These are phyloP conservation scores for Drosophila glabriapex DNA, from an alignment of 2,888 invertebrate species.

Conservation along the genomic window DNA sequence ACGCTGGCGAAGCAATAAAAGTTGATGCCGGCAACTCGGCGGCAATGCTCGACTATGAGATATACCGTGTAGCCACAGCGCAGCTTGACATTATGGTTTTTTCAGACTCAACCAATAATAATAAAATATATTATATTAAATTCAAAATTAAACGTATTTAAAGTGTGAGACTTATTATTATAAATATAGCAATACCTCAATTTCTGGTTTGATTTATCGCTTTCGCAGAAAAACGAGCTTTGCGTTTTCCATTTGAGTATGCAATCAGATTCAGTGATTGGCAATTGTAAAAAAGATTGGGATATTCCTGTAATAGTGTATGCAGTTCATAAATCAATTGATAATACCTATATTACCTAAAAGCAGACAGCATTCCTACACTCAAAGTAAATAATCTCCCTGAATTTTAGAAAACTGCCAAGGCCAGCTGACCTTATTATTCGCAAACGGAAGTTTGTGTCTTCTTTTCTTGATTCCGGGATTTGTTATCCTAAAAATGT, in stretches of 20 bases:
- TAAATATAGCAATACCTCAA: neutral
- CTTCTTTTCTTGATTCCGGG: neutral
- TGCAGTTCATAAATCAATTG: neutral
- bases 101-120: neutral
- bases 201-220: neutral
- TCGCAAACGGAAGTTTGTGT: neutral
- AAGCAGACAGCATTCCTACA: neutral
- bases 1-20: slow-evolving; percentile 73
- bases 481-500: neutral
- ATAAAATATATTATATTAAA: neutral
- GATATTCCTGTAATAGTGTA: neutral
- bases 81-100: neutral
- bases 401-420: neutral
- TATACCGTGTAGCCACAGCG: slow-evolving; percentile 1
- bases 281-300: neutral
- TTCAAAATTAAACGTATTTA: neutral
- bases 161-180: neutral
- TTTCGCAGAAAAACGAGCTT: neutral
- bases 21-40: slow-evolving; percentile 30
- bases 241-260: neutral
- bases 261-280: neutral
- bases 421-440: neutral
- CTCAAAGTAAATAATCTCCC: neutral
- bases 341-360: neutral
- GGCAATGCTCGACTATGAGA: neutral